phyloP scores from a whole-genome alignment of 2,113 vertebrate species.

The Sardina pilchardus region DNA sequence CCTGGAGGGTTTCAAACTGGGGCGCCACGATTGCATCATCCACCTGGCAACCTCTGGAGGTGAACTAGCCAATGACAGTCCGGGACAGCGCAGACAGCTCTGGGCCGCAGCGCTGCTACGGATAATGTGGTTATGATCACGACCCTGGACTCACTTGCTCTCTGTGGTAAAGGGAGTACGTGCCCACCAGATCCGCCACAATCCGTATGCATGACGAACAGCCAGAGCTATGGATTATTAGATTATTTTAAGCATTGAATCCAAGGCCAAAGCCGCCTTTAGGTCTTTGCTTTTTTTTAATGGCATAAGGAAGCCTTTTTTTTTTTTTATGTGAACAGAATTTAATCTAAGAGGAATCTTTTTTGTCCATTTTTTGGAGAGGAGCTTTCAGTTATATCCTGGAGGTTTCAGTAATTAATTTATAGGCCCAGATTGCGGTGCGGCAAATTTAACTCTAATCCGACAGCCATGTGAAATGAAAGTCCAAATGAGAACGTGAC shows the following conservation, averaged over 20 bases:
- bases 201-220: neutral
- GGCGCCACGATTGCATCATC: neutral
- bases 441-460: neutral
- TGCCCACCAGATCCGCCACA: neutral
- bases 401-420: neutral
- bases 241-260: conserved; percentile 1
- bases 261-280: neutral
- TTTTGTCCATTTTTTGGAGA: neutral
- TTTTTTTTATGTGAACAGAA: neutral
- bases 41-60: neutral
- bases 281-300: neutral
- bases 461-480: neutral
- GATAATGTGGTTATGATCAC: neutral
- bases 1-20: neutral
- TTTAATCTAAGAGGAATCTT: neutral
- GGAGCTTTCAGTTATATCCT: neutral
- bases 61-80: neutral
- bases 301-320: neutral
- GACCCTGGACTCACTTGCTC: neutral
- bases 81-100: neutral
- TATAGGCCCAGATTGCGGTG: neutral
- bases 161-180: neutral
- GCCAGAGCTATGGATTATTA: neutral
- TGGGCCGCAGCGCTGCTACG: neutral
- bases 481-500: neutral